Base-by-base conservation (phyloP, 2,888 invertebrate genomes). In the Diaperis boleti region DNA sequence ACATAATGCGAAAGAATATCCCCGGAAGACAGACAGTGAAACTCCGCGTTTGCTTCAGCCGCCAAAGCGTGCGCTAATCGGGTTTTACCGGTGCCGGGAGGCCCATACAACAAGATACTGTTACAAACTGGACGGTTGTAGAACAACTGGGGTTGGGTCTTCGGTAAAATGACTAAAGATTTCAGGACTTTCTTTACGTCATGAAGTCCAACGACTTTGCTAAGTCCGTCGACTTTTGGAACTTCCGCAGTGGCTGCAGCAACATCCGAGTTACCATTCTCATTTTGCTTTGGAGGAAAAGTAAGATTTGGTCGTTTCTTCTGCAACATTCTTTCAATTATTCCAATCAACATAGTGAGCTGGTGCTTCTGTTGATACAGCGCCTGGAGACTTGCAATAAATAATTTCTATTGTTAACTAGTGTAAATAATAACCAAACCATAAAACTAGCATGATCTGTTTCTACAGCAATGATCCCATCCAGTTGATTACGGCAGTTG, bases 111-210 rank as follows among this genome's bases (percentile, higher is more conserved):
- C 59, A 88, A 76, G n/a, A 87, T 78, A 33, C 83, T 80, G 54
- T 82, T 84, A 80, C 83, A 83, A 1, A 81, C 79, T 62, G 79
- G 79, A 22, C 82, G 69, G 66, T 77, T 81, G 62, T 77, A 72
- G 73, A 85, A 87, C 7, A 86, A 77, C 62, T 86, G 86, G 3
- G 86, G 86, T 71, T 83, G 86, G 57, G 79, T 78, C 31, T 82
- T 70, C 0, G 86, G 86, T 72, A 85, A 80, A 29, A 86, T 76
- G 8, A 86, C 75, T 3, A 84, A 80, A 64, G 84, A 83, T 56
- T 75, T 79, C 13, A 87, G 74, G 1, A 81, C 74, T 64, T 81
- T 79, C 72, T 86, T 86, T 1, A 83, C 80, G 26, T 83, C 81
- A 31, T 75, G 61, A 13, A 85, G 76, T 3, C 86, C 86, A 4